Percentiles rank a stretch among this genome's conserved stretches.
These are phyloP conservation scores for Hyphantria cunea DNA, from an alignment of 1,140 invertebrate genomes.

Conservation along the genomic window DNA sequence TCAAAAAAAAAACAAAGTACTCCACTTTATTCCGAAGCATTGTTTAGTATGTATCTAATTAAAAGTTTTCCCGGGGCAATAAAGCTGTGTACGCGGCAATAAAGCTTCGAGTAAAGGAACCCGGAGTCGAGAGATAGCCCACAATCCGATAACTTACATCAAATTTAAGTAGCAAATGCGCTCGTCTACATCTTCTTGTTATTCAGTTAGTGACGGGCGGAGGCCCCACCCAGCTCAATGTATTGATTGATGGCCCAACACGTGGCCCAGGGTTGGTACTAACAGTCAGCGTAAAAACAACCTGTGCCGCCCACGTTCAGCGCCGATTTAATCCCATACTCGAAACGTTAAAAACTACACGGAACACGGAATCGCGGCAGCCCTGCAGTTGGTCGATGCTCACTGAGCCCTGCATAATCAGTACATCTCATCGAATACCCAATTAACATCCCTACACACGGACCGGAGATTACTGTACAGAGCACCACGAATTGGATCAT, in stretches of 20 bases:
- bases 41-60: slow-evolving; percentile 19
- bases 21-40: not conserved
- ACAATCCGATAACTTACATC: slow-evolving; percentile 38
- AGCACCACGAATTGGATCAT: slow-evolving; percentile 35
- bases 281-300: slow-evolving; percentile 8
- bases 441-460: slow-evolving; percentile 43
- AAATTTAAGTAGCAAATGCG: slow-evolving; percentile 46
- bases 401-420: slow-evolving; percentile 38
- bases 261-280: slow-evolving; percentile 29
- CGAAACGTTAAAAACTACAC: slow-evolving; percentile 1
- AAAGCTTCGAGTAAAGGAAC: not conserved
- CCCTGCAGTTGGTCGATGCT: slow-evolving; percentile 16
- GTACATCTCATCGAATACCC: slow-evolving; percentile 43
- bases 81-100: slow-evolving; percentile 15
- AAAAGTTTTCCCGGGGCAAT: slow-evolving; percentile 27
- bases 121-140: slow-evolving; percentile 1
- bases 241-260: slow-evolving; percentile 52
- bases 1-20: too few species aligned
- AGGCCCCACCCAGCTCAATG: slow-evolving; percentile 4
- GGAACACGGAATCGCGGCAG: not conserved
- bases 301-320: not conserved
- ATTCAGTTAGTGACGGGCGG: slow-evolving; percentile 42
- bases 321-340: not conserved
- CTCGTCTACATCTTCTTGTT: slow-evolving; percentile 47
- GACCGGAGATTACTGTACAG: slow-evolving; percentile 38